Evolutionary conservation across 2,113 vertebrate genomes (phyloP), one percentile per base, ranked within the genome.

Genomic region (Phalacrocorax brasilianus): DNA sequence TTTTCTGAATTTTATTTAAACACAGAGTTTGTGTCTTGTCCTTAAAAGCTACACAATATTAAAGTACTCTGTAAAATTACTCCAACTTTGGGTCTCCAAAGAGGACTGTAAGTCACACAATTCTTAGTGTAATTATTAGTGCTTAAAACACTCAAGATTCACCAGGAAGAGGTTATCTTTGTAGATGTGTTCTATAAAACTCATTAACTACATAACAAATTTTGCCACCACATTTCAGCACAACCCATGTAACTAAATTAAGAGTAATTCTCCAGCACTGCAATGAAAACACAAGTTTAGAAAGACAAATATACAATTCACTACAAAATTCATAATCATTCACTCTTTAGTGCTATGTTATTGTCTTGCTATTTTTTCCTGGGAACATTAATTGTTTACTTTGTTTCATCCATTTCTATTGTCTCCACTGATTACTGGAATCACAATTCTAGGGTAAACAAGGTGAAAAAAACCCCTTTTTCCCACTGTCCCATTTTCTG

Each of bases 361-460:
- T 14, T 45, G 33, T 42, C 71, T 79, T 87, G 40, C 15, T 59
- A 2, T 66, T 81, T 92, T 70, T 44, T 33, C 44, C 61, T 32
- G 22, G 44, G 63, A 87, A 44, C 20, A 56, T 30, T 24, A 84
- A 68, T 52, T 71, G 47, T 62, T 95, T 70, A 85, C 50, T 71
- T 92, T 62, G 35, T 85, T 97, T 85, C 62, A 63, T 82, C 75
- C 72, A 40, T 56, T 84, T 91, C 68, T 89, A 49, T 94, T 95
- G 95, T 91, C 94, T 92, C 52, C 58, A 55, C 32, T 83, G 92
- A 94, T 97, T 87, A 86, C 72, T 55, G 71, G 95, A 95, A 97
- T 96, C 95, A 74, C 67, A 88, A 91, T 95, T 91, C 90, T 32
- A 93, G 38, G 71, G 85, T 97, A 97, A 97, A 97, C 65, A 87